Evolutionary conservation across 2,113 vertebrate species (phyloP).

Genomic region (Lasiurus borealis): DNA sequence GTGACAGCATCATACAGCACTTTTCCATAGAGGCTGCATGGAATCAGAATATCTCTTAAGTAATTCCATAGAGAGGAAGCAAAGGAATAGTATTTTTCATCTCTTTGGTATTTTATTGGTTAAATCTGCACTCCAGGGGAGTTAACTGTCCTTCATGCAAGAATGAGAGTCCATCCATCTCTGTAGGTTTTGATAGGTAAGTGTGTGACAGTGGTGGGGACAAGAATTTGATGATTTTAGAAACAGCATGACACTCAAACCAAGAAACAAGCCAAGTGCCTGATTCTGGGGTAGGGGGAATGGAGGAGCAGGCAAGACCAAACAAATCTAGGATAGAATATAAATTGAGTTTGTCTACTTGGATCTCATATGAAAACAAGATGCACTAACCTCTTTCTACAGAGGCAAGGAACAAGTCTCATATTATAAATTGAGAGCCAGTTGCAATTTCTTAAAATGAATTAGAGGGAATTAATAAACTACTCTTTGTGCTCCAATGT

Average conservation of each 20-base stretch:
- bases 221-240: not conserved
- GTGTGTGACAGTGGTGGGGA: not conserved
- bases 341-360: not conserved
- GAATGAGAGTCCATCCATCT: not conserved
- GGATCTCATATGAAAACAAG: not conserved
- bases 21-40: not conserved
- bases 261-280: not conserved
- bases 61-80: not conserved
- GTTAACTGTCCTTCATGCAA: not conserved
- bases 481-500: not conserved
- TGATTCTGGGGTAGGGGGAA: not conserved
- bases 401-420: not conserved
- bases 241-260: not conserved
- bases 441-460: not conserved
- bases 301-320: not conserved
- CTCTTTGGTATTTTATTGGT: not conserved
- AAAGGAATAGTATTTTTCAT: not conserved
- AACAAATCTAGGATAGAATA: not conserved
- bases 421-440: not conserved
- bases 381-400: not conserved
- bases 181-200: not conserved
- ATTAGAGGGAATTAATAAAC: not conserved
- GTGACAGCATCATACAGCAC: accelerated
- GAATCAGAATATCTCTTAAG: not conserved
- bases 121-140: not conserved